Conservation (phyloP, 2,113 vertebrate genomes). For the Scartelaos histophorus region DNA sequence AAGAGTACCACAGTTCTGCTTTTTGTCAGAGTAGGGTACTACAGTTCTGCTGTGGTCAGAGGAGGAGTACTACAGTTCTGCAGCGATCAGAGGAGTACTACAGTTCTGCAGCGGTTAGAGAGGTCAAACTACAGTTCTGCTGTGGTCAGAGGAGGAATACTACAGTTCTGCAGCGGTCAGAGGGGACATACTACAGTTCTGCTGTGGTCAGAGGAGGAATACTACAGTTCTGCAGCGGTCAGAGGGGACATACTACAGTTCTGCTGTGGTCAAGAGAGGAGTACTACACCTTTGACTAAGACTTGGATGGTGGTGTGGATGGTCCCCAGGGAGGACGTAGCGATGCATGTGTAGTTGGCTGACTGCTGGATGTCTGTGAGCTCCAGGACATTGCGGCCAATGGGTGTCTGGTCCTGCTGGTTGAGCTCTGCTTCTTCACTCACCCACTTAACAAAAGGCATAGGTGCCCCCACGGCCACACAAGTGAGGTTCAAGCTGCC, state of each 20-base stretch:
- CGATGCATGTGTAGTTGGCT: conserved; percentile 95
- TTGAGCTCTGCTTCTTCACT: conserved; percentile 87
- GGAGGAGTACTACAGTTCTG: too few relatives aligned
- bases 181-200: too few relatives aligned
- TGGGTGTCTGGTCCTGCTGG: conserved; percentile 91
- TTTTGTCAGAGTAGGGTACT: neutral
- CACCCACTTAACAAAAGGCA: conserved; percentile 98
- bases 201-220: neutral
- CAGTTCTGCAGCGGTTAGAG: too few relatives aligned
- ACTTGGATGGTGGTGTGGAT: conserved; percentile 94
- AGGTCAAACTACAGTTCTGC: too few relatives aligned
- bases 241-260: neutral
- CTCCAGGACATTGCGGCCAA: conserved; percentile 93
- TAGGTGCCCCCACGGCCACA: conserved; percentile 94
- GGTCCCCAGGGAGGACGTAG: conserved; percentile 92
- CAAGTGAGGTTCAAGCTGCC: conserved; percentile 96
- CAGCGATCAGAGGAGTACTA: too few relatives aligned
- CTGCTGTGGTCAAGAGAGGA: neutral
- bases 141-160: too few relatives aligned
- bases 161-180: too few relatives aligned
- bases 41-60: neutral
- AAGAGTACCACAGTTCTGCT: neutral
- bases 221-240: neutral
- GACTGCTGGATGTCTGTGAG: conserved; percentile 89
- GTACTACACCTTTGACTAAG: conserved; percentile 88